These are phyloP conservation scores for Nerophis lumbriciformis DNA, from an alignment of 2,113 vertebrate genomes.

Conservation along the genomic window DNA sequence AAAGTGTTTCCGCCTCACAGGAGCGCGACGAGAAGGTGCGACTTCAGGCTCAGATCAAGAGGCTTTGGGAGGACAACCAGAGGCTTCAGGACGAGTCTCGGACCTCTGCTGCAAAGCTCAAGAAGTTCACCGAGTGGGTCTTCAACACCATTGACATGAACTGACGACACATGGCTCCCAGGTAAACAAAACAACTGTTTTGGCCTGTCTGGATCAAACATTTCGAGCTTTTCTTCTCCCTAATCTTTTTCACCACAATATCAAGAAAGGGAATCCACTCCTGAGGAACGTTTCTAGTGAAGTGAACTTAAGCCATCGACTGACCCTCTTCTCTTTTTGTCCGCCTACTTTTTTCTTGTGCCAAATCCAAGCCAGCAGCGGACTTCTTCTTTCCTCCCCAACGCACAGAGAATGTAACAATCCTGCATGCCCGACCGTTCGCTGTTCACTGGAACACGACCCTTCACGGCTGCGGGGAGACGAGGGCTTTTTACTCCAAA, in stretches of 20 bases:
- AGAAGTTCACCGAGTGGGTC: slow-evolving; percentile 99
- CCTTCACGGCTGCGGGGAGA: slow-evolving; percentile 4
- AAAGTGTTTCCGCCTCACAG: slow-evolving; percentile 51
- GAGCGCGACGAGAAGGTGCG: slow-evolving; percentile 92
- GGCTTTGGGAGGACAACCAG: slow-evolving; percentile 95
- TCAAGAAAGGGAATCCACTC: slow-evolving; percentile 13
- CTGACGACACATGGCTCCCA: slow-evolving; percentile 65
- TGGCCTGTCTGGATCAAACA: too few relatives aligned
- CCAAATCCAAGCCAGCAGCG: slow-evolving; percentile 25
- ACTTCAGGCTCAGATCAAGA: slow-evolving; percentile 91
- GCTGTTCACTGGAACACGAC: slow-evolving; percentile 11
- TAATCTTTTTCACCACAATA: slow-evolving; percentile 8
- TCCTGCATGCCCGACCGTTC: slow-evolving; percentile 5
- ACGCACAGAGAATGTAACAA: slow-evolving; percentile 1
- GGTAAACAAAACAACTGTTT: neutral
- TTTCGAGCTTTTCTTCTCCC: slow-evolving; percentile 3
- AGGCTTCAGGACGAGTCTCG: slow-evolving; percentile 95
- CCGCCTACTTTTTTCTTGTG: slow-evolving; percentile 3
- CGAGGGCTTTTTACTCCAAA: slow-evolving; percentile 11
- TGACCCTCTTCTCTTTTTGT: slow-evolving; percentile 12
- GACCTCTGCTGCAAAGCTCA: slow-evolving; percentile 91
- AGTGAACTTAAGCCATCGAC: neutral
- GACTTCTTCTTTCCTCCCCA: neutral
- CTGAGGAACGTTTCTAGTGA: neutral
- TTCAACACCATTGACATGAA: slow-evolving; percentile 99